Evolutionary conservation across 2,113 vertebrate genomes (phyloP), one percentile per base, ranked within the genome.

Genomic region (Raja brachyura): DNA sequence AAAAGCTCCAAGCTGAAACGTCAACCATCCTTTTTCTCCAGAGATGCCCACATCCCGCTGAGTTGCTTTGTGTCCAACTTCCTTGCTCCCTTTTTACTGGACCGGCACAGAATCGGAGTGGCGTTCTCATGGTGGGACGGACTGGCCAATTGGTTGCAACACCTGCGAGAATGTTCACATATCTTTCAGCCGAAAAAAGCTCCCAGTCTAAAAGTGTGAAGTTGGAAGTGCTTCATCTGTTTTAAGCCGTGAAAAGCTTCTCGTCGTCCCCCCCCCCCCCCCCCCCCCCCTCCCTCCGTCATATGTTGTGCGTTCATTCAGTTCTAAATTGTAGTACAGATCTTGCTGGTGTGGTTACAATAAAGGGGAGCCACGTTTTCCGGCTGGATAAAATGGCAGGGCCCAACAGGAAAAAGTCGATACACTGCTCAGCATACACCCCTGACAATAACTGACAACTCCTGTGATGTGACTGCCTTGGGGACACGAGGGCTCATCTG

Each of bases 401-500:
- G 68, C 90, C 33, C 11, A 92, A 48, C 94, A 96, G 3, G 39
- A 94, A 86, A 94, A 95, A 66, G 94, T 95, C 94, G 95, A 96
- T 96, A 97, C 95, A 93, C 94, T 94, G 95, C 95, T 95, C 95
- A 94, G 95, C 95, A 94, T 95, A 81, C 9, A 94, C 95, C 39
- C 95, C 94, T 96, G 96, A 97, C 95, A 95, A 94, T 94, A 96
- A 95, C 94, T 75, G 94, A 96, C 96, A 96, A 94, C 95, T 95
- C 94, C 96, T 96, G 96, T 96, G 96, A 96, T 96, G 95, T 94
- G 93, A 96, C 96, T 95, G 95, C 96, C 97, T 96, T 95, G 93
- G 96, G 96, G 96, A 96, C 95, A 77, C 0, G 94, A 96, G 96
- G 96, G 95, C 96, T 95, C 97, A 97, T 96, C 97, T 97, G 97